These are phyloP conservation scores for Phragmatobia fuliginosa DNA, from an alignment of 2,888 invertebrate genomes.

Conservation along the genomic window DNA sequence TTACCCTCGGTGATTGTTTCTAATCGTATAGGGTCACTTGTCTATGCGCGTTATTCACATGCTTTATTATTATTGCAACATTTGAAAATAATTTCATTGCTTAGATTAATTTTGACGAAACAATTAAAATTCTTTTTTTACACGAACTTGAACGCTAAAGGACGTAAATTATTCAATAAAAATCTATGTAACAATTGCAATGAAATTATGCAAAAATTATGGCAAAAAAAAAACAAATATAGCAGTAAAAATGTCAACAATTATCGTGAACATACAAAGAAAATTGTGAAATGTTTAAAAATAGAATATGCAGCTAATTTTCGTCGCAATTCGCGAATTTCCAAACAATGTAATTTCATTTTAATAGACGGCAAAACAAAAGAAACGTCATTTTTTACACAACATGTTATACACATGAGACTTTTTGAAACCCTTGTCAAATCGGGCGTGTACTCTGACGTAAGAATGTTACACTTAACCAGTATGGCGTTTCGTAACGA, in stretches of 20 bases:
- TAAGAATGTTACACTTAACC: conserved; percentile 49
- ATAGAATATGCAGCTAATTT: conserved; percentile 23
- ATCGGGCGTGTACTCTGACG: conserved; percentile 55
- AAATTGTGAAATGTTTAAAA: conserved; percentile 24
- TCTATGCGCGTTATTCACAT: no score
- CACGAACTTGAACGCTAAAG: no score
- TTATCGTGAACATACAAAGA: not conserved
- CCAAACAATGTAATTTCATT: conserved; percentile 11
- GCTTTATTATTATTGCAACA: no score
- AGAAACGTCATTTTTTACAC: conserved; percentile 31
- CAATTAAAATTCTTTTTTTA: no score
- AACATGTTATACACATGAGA: conserved; percentile 38
- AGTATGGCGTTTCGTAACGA: conserved; percentile 41
- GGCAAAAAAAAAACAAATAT: no score
- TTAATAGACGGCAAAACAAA: conserved; percentile 42
- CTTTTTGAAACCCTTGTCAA: conserved; percentile 59
- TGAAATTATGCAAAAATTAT: no score
- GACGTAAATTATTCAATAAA: no score
- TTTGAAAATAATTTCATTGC: no score
- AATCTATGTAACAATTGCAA: no score
- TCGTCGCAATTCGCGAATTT: conserved; percentile 21
- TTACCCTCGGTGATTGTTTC: no score
- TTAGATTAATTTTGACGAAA: no score
- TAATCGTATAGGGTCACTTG: no score
- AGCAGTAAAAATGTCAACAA: not conserved